Evolutionary conservation across 2,113 vertebrate genomes (phyloP).

Genomic region (Butorides virescens): DNA sequence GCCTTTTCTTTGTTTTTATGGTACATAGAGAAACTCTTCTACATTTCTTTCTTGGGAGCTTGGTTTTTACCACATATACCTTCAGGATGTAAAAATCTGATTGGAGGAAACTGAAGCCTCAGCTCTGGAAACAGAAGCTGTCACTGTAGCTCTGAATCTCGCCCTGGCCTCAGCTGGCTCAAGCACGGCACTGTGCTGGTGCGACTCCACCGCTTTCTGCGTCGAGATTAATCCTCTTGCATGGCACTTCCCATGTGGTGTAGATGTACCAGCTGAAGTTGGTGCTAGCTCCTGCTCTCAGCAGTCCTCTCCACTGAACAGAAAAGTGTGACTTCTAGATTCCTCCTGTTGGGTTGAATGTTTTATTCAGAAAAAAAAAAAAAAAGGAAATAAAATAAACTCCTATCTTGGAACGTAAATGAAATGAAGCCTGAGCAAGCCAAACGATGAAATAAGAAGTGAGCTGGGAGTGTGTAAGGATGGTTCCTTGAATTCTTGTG

Average conservation of each 20-base stretch:
- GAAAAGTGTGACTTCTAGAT: not conserved
- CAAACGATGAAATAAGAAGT: not conserved
- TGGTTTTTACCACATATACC: not conserved
- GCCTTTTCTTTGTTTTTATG: not conserved
- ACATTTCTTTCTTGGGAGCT: not conserved
- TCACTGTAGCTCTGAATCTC: not conserved
- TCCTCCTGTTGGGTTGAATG: not conserved
- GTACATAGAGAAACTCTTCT: not conserved
- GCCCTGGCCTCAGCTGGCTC: not conserved
- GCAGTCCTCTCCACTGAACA: not conserved
- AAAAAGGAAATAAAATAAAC: not conserved
- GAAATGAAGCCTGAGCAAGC: not conserved
- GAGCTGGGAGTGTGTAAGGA: not conserved
- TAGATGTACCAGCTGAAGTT: not conserved
- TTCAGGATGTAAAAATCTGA: not conserved
- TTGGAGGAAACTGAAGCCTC: not conserved
- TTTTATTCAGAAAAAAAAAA: not conserved
- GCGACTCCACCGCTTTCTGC: not conserved
- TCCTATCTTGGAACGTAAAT: not conserved
- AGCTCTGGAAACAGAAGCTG: not conserved
- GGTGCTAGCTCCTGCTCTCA: not conserved
- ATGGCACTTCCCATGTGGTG: not conserved
- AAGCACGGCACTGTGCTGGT: not conserved
- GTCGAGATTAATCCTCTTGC: not conserved
- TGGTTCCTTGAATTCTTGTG: not conserved